Base-by-base conservation (phyloP, 1,140 invertebrate species). In the Cecropterus lyciades region DNA sequence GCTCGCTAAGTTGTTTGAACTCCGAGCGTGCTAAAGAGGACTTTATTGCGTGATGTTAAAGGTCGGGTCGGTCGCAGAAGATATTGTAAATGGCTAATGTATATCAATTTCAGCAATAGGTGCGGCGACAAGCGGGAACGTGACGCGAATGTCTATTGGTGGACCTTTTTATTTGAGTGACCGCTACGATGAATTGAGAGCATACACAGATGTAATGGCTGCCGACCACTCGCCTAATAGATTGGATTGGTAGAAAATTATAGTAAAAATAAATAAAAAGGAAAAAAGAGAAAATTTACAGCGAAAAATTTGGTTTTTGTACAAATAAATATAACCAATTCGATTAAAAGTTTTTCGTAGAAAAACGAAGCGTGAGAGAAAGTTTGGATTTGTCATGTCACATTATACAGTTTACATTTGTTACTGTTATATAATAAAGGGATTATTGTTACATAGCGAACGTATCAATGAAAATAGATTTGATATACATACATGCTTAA, bases 51-150 rank as follows among this genome's bases (percentile, higher is more conserved):
- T 67, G 43, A 72, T 14, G 14, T 52, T 78, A 84, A 76, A 60
- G 53, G 24, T 66, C 27, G 55, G 60, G 15, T 60, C 8, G 16
- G 15, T 24, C 52, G 63, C 20, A 57, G 48, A 45, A 51, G 60
- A 55, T 45, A 64, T 75, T 72, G 70, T 72, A 75, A 70, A 77
- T 73, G 66, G 48, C 74, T 82, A 81, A 85, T 83, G 82, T 87
- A 81, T 91, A 89, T 91, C 88, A 91, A 91, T 91, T 89, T 91
- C 81, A 82, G 82, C 76, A 86, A 87, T 87, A 79, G 85, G 65
- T 70, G 64, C 73, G 80, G 84, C 82, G 87, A 90, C 84, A 85
- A 71, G 79, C 56, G 73, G 76, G 42, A 46, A 46, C 88, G 88
- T 89, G 88, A 81, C 70, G 60, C 7, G 85, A 91, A 87, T 91